Evolutionary conservation across 2,888 invertebrate species (phyloP), one percentile per base, ranked within the genome.

Genomic region (Blomia tropicalis): DNA sequence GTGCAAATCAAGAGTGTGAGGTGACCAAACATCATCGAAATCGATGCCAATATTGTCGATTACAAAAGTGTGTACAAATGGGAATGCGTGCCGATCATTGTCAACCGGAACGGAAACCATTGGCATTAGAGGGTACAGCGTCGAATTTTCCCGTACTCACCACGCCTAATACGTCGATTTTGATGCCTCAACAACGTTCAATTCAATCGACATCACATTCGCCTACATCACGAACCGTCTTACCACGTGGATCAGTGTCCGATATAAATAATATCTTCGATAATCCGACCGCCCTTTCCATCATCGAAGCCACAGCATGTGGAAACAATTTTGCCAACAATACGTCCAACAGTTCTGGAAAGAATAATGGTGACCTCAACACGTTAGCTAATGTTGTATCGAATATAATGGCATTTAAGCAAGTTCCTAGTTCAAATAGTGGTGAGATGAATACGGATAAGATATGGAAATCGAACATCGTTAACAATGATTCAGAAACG

Each of bases 11-110:
- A 79, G 90, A 90, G 76, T 96, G 96, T 73, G 92, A 93, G 75
- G 93, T 96, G 67, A 96, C 92, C 63, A 98, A 98, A 76, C 92
- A 96, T 73, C 95, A 96, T 74, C 82, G 96, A 66, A 96, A 96
- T 78, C 82, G 96, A 63, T 96, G 96, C 77, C 96, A 96, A 79
- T 95, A 92, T 78, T 96, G 96, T 75, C 82, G 96, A 58, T 81
- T 98, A 67, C 92, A 95, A 77, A 96, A 96, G 78, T 96, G 96
- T 74, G 81, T 96, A 63, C 84, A 87, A 43, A 92, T 91, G 80
- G 96, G 96, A 71, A 96, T 96, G 96, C 80, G 95, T 76, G 92
- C 92, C 79, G 96, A 96, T 82, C 63, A 64, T 54, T 64, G 65
- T 43, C 63, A 63, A 79, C 92, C 93, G 73, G 95, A 95, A 75